These are phyloP conservation scores for Amphiprion percula DNA, from an alignment of 2,113 vertebrate genomes.

Conservation along the genomic window DNA sequence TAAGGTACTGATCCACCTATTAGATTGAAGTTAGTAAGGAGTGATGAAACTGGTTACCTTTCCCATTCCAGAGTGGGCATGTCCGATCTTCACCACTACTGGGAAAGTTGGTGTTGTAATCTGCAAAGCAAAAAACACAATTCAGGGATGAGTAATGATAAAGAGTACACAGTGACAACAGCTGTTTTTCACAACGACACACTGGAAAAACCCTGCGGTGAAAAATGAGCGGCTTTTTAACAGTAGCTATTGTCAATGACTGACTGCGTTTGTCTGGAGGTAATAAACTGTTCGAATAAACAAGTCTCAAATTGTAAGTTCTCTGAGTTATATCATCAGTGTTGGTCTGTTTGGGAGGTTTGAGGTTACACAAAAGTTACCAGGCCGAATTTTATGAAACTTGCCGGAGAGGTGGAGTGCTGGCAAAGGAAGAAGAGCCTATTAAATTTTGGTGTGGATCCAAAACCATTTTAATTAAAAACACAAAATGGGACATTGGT, in stretches of 20 bases:
- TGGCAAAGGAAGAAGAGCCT: no score
- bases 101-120: conserved; percentile 95
- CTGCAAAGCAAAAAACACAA: conserved; percentile 78
- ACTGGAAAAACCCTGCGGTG: conserved; percentile 3
- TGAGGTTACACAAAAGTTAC: no score
- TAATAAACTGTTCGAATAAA: neutral
- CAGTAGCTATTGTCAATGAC: neutral
- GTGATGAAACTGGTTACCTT: conserved; percentile 86
- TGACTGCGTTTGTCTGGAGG: neutral
- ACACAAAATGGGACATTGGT: no score
- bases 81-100: conserved; percentile 99
- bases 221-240: neutral
- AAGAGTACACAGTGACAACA: conserved; percentile 1
- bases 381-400: no score
- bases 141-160: conserved; percentile 3
- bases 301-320: neutral
- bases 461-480: no score
- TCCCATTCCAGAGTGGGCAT: conserved; percentile 99
- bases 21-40: neutral
- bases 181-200: neutral
- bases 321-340: neutral
- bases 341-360: no score
- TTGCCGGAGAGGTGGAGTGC: no score
- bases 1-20: neutral
- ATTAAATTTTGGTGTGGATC: no score